Percentiles rank a stretch among this genome's conserved stretches.
Evolutionary conservation across 2,797 vertebrate genomes (phyloP).

Genomic region (Cheirogaleus major): DNA sequence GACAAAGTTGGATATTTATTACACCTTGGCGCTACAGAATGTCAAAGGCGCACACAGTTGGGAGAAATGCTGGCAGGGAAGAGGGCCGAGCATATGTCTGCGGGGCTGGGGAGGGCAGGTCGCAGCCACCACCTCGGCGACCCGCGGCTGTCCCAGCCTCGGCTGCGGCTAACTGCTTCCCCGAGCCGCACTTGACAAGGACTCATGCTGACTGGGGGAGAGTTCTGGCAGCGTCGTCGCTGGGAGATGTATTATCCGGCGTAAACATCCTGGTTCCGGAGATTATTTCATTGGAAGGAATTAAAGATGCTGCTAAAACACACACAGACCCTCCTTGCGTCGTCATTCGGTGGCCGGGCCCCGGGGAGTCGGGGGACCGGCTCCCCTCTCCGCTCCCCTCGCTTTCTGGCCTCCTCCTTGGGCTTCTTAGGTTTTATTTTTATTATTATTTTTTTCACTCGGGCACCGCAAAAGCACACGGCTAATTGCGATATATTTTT

Average conservation of each 20-base stretch:
- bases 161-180: background rate
- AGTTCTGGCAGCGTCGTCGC: background rate
- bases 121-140: background rate
- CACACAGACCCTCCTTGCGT: background rate
- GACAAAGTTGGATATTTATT: conserved; percentile 70
- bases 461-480: background rate
- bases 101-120: background rate
- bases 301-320: background rate
- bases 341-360: background rate
- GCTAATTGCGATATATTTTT: background rate
- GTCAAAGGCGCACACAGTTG: conserved; percentile 47
- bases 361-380: rapidly evolving
- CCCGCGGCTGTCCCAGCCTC: background rate
- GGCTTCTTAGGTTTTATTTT: background rate
- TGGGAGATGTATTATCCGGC: conserved; percentile 23
- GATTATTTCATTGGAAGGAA: conserved; percentile 67
- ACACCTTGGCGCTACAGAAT: conserved; percentile 61
- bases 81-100: background rate
- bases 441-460: background rate
- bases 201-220: conserved; percentile 17
- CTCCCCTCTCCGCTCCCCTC: rapidly evolving
- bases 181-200: background rate
- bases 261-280: conserved; percentile 68
- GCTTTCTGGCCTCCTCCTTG: rapidly evolving
- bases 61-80: conserved; percentile 34